Percentiles rank a stretch among this genome's conserved stretches.
Evolutionary conservation across 2,113 vertebrate species (phyloP).

Genomic region (Anguilla rostrata): DNA sequence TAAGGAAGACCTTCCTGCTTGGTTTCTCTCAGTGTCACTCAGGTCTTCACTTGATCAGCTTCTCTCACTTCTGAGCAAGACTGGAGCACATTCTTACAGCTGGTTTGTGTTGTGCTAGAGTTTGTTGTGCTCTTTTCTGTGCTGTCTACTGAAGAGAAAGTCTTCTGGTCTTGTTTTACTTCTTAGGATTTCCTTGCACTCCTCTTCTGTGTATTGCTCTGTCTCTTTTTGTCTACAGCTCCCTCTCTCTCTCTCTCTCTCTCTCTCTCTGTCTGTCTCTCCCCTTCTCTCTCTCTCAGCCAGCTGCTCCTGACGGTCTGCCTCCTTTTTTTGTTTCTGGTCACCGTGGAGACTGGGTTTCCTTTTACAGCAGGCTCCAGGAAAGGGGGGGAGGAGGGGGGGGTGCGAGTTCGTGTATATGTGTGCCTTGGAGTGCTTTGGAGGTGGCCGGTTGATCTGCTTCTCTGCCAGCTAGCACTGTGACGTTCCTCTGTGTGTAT

Average conservation of each 20-base stretch:
- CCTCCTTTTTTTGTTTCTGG: slow-evolving; percentile 60
- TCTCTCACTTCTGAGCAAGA: neutral
- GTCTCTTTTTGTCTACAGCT: neutral
- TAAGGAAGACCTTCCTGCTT: neutral
- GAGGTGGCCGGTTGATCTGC: slow-evolving; percentile 17
- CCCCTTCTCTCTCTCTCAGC: slow-evolving; percentile 49
- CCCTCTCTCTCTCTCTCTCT: slow-evolving; percentile 27
- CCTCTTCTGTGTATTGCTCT: neutral
- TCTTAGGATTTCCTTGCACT: neutral
- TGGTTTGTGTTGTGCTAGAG: neutral
- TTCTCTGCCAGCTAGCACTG: slow-evolving; percentile 24
- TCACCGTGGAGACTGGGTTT: slow-evolving; percentile 59
- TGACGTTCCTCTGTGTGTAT: slow-evolving; percentile 8
- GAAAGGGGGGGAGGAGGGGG: slow-evolving; percentile 33
- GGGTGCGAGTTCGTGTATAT: slow-evolving; percentile 27
- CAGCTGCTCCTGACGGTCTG: slow-evolving; percentile 60
- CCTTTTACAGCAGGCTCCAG: slow-evolving; percentile 38
- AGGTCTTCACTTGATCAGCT: neutral
- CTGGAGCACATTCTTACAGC: neutral
- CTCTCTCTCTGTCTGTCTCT: slow-evolving; percentile 27
- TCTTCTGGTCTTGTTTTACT: neutral
- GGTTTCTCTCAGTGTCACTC: slow-evolving; percentile 15
- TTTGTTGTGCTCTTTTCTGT: neutral
- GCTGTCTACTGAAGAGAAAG: neutral
- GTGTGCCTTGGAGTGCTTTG: slow-evolving; percentile 23